phyloP scores from a whole-genome alignment of 1,140 invertebrate species.

The Caenorhabditis latens region DNA sequence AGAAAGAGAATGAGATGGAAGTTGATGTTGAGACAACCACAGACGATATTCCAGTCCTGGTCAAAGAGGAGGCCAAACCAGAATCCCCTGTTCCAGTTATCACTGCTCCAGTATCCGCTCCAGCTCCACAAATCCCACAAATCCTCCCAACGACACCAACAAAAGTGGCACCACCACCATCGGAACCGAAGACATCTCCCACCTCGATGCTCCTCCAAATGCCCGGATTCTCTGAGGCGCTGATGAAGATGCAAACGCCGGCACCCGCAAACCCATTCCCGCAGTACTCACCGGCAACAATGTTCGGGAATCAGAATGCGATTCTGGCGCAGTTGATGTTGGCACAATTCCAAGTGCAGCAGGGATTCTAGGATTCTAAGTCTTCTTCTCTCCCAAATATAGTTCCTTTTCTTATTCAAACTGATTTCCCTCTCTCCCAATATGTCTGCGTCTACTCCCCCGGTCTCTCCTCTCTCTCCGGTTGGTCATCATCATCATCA shows the following conservation, averaged over 20 bases:
- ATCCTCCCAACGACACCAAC: background rate
- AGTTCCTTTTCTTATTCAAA: background rate
- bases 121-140: background rate
- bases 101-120: background rate
- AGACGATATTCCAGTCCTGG: conserved; percentile 3
- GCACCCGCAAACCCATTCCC: conserved; percentile 11
- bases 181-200: background rate
- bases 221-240: conserved; percentile 20
- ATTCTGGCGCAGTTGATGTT: conserved; percentile 16
- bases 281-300: conserved; percentile 1
- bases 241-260: background rate
- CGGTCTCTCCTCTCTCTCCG: background rate
- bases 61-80: background rate
- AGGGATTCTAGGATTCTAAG: conserved; percentile 9
- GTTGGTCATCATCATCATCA: conserved; percentile 39
- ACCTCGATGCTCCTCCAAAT: background rate
- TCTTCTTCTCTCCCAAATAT: background rate
- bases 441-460: background rate
- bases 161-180: background rate
- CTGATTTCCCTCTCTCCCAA: background rate
- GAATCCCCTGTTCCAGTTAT: background rate
- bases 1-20: conserved; percentile 51
- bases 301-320: conserved; percentile 17
- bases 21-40: conserved; percentile 1
- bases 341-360: conserved; percentile 36